Evolutionary conservation across 1,140 invertebrate species (phyloP), one percentile per base, ranked within the genome.

Genomic region (Doryteuthis pealeii): DNA sequence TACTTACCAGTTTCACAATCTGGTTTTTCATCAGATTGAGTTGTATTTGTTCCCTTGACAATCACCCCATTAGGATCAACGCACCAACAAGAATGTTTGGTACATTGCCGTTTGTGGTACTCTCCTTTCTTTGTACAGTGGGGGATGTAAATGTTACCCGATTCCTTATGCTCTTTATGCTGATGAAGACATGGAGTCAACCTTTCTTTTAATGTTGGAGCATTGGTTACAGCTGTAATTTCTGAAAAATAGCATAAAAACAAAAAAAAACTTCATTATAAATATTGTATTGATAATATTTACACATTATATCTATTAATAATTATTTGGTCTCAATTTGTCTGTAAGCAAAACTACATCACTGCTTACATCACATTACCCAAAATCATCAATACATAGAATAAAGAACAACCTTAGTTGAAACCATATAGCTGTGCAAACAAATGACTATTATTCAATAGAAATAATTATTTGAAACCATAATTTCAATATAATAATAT

Each of bases 41-140:
- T 73, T 74, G 80, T 80, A 6, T 67, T 74, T 1, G 84, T 81
- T 6, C 83, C 83, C 0, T 75, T 72, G n/a, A 83, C 80, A 49
- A 81, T 78, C 5, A 68, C 71, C 6, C 83, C 83, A 4, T 75
- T 72, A 6, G 72, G 70, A 49, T 83, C 80, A 2, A 83, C 81
- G 74, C 84, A 86, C 83, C 83, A 86, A 58, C 84, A 86, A 14
- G 62, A 67, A 15, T 75, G 71, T 18, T 73, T 75, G 8, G 75
- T 74, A 74, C 84, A 86, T 77, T 86, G 84, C 43, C 77, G 72
- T 22, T 73, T 72, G 32, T 81, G 74, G 73, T 77, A 86, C 26
- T 79, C 77, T 2, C 84, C 84, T 43, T 78, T 73, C 0, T 33
- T 14, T 5, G 78, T 78, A 75, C 83, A 86, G 1, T 75, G 74